Evolutionary conservation across 1,140 invertebrate genomes (phyloP).

Genomic region (Zeugodacus cucurbitae): DNA sequence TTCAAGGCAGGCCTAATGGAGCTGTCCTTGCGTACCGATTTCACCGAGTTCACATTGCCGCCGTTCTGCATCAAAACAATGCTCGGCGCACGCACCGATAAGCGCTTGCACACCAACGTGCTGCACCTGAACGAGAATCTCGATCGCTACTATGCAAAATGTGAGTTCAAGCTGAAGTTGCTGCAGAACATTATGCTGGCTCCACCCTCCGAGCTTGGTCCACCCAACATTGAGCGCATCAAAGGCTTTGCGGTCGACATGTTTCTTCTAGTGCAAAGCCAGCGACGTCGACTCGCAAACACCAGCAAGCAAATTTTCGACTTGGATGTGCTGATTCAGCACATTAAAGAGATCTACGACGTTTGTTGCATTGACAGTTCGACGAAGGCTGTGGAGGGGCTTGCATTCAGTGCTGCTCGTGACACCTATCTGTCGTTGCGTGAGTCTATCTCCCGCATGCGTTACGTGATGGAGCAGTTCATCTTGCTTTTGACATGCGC

Average conservation of each 20-base stretch:
- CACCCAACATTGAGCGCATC: conserved; percentile 83
- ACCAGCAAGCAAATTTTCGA: conserved; percentile 62
- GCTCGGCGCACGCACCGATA: conserved; percentile 45
- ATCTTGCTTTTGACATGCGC: conserved; percentile 53
- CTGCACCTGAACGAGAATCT: conserved; percentile 58
- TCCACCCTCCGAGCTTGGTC: conserved; percentile 82
- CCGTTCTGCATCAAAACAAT: conserved; percentile 57
- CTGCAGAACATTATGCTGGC: conserved; percentile 73
- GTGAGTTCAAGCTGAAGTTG: conserved; percentile 66
- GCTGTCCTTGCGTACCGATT: conserved; percentile 63
- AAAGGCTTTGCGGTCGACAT: conserved; percentile 82
- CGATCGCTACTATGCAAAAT: conserved; percentile 62
- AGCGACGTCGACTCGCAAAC: conserved; percentile 64
- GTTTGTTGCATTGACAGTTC: conserved; percentile 31
- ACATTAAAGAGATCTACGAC: conserved; percentile 50
- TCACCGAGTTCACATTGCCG: conserved; percentile 54
- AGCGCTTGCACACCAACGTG: conserved; percentile 50
- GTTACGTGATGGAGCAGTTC: conserved; percentile 55
- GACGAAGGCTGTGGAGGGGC: neutral
- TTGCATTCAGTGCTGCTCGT: conserved; percentile 23
- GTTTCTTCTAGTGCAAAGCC: conserved; percentile 71
- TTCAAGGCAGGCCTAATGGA: conserved; percentile 80
- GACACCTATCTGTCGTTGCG: conserved; percentile 47
- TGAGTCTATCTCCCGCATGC: conserved; percentile 48
- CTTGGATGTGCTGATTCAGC: conserved; percentile 59